Evolutionary conservation across 2,888 invertebrate genomes (phyloP).

Genomic region (Tinea trinotella): DNA sequence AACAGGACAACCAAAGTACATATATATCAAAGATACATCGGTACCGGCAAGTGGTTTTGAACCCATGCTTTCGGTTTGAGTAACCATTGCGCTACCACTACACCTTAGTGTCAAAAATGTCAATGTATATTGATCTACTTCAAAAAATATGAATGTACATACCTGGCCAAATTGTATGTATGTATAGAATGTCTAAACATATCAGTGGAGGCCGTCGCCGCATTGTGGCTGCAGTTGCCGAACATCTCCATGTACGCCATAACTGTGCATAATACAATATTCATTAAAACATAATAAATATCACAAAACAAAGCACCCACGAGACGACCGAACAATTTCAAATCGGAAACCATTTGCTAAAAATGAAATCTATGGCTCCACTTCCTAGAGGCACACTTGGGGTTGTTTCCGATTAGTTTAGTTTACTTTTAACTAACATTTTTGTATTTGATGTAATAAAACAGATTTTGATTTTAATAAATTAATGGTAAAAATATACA

Average conservation of each 20-base stretch:
- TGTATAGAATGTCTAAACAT: conserved; percentile 91
- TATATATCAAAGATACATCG: too few relatives aligned
- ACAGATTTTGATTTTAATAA: too few relatives aligned
- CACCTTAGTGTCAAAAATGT: too few relatives aligned
- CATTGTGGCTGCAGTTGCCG: conserved; percentile 85
- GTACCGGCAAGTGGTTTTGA: too few relatives aligned
- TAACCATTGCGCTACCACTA: too few relatives aligned
- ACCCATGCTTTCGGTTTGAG: too few relatives aligned
- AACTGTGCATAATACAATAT: conserved; percentile 70
- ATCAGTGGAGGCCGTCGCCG: conserved; percentile 76
- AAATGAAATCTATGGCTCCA: conserved; percentile 14
- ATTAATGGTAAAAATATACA: too few relatives aligned
- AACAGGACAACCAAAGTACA: too few relatives aligned
- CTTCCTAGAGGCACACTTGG: background rate
- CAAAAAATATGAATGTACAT: conserved; percentile 21
- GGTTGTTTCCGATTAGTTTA: conserved; percentile 9
- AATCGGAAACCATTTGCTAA: conserved; percentile 20
- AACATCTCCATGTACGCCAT: conserved; percentile 98
- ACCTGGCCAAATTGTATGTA: conserved; percentile 76
- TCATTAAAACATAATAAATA: background rate
- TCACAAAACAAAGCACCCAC: background rate
- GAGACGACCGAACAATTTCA: background rate
- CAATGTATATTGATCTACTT: too few relatives aligned
- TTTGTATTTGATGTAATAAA: too few relatives aligned
- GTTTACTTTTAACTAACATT: too few relatives aligned